phyloP scores from a whole-genome alignment of 2,113 vertebrate genomes.

The Condylura cristata region DNA sequence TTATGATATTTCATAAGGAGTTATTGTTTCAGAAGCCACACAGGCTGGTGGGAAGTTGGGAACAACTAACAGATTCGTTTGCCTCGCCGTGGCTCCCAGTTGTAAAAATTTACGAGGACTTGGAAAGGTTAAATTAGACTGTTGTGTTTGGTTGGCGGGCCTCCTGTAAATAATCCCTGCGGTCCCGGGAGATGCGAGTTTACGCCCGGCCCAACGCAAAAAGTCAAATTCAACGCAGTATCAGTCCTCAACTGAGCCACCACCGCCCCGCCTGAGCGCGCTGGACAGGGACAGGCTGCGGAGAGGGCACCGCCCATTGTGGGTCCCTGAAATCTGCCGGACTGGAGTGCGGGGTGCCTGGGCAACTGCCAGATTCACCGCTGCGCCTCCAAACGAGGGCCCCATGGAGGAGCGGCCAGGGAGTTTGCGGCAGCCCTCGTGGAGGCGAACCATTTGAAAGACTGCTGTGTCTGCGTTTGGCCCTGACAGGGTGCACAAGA shows the following conservation, averaged over 20 bases:
- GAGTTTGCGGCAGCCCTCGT: not conserved
- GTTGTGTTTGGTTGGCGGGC: conserved; percentile 88
- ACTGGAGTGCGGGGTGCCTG: not conserved
- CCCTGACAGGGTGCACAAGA: not conserved
- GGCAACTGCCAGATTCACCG: not conserved
- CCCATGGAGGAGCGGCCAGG: not conserved
- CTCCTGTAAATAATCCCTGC: conserved; percentile 85
- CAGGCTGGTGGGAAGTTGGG: conserved; percentile 84
- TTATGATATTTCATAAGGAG: conserved; percentile 90
- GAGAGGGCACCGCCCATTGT: not conserved
- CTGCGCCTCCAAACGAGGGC: not conserved
- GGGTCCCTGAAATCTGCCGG: not conserved
- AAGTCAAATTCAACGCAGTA: conserved; percentile 83
- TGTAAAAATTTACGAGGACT: conserved; percentile 90
- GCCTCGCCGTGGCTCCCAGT: conserved; percentile 84
- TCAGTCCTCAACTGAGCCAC: not conserved
- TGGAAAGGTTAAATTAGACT: conserved; percentile 90
- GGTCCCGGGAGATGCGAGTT: conserved; percentile 60
- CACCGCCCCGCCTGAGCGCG: not conserved
- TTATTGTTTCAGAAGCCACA: conserved; percentile 88
- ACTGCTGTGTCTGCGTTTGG: not conserved
- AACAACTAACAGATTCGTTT: conserved; percentile 84
- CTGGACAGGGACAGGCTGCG: not conserved
- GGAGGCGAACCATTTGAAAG: not conserved
- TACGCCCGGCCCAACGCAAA: conserved; percentile 33